These are phyloP conservation scores for Notarius quadriscutis DNA, from an alignment of 2,113 vertebrate species.

Conservation along the genomic window DNA sequence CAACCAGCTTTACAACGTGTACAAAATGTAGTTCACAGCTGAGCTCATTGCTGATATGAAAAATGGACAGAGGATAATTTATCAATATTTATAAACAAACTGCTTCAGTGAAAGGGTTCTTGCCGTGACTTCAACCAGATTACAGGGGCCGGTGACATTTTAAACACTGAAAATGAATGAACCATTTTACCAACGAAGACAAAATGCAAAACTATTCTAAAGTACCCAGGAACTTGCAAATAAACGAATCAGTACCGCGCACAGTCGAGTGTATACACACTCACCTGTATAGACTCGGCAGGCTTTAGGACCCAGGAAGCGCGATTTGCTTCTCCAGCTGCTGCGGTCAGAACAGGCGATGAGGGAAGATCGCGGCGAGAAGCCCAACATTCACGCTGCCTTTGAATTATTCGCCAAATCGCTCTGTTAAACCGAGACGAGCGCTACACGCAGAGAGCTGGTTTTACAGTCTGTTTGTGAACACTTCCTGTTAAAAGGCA, in stretches of 20 bases:
- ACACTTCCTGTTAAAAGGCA: conserved; percentile 54
- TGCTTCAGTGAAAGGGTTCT: neutral
- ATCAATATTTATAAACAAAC: neutral
- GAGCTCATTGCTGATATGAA: neutral
- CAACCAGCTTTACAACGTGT: neutral
- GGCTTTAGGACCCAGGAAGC: conserved; percentile 83
- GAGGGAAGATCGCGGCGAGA: conserved; percentile 81
- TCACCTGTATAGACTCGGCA: conserved; percentile 73
- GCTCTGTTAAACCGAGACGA: conserved; percentile 57
- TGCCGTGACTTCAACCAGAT: neutral
- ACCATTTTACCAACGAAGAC: neutral
- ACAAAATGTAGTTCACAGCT: neutral
- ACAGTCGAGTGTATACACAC: conserved; percentile 56
- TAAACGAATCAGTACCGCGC: conserved; percentile 42
- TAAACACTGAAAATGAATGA: neutral
- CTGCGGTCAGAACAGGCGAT: conserved; percentile 81
- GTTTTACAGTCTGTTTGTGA: conserved; percentile 63
- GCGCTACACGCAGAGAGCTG: conserved; percentile 55
- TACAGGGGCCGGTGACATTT: neutral
- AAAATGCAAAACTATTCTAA: too few species aligned
- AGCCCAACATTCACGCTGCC: conserved; percentile 72
- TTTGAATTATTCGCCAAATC: conserved; percentile 67
- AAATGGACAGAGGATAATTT: neutral
- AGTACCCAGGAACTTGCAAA: neutral
- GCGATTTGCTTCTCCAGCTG: conserved; percentile 82